Evolutionary conservation across 2,113 vertebrate species (phyloP).

Genomic region (Psittacula cyanocephala): DNA sequence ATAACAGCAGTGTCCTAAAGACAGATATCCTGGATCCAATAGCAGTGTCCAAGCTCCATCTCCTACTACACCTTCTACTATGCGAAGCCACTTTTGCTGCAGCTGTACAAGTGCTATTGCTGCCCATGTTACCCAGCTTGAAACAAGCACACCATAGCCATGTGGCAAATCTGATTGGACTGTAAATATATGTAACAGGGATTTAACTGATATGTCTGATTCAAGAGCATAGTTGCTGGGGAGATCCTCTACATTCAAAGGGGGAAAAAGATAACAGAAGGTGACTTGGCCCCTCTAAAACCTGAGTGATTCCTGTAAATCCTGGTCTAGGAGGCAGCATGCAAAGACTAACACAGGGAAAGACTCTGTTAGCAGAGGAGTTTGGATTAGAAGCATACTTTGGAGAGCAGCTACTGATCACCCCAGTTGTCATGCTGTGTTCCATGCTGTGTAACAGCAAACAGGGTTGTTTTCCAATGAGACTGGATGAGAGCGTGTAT

Average conservation of each 20-base stretch:
- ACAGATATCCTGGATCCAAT: background rate
- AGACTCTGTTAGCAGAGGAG: background rate
- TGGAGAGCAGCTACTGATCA: background rate
- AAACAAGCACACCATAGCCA: background rate
- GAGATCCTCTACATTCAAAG: background rate
- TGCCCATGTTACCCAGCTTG: fast-evolving
- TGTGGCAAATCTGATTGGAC: background rate
- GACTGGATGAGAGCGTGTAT: background rate
- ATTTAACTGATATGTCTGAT: background rate
- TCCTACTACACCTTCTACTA: background rate
- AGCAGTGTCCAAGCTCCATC: background rate
- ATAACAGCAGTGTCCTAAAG: background rate
- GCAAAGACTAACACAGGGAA: background rate
- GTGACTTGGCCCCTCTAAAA: background rate
- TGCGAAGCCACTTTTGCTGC: background rate
- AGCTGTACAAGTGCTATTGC: background rate
- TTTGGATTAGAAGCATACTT: background rate
- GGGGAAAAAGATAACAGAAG: background rate
- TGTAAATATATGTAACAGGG: background rate
- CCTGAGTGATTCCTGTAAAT: background rate
- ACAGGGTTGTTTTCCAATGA: background rate
- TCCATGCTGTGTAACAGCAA: background rate
- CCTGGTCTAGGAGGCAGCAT: background rate
- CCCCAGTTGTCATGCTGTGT: fast-evolving
- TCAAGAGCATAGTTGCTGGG: background rate